Evolutionary conservation across 2,113 vertebrate species (phyloP).

Genomic region (Phyllopteryx taeniolatus): DNA sequence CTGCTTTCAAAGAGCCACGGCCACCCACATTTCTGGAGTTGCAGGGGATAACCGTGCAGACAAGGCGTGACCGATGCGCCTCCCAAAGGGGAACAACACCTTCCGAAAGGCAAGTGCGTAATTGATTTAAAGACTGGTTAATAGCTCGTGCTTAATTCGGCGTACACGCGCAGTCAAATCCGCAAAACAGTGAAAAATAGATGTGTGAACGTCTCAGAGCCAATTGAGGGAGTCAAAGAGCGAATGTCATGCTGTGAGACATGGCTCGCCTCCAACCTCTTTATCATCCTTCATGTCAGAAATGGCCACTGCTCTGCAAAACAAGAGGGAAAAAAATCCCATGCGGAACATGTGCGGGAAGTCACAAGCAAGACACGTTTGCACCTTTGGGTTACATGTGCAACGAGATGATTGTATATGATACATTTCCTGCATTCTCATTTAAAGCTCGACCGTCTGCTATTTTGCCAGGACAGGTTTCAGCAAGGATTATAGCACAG

Average conservation of each 20-base stretch:
- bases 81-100: conserved; percentile 56
- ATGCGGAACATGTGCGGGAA: conserved; percentile 1
- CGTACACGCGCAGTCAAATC: conserved; percentile 38
- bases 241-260: conserved; percentile 17
- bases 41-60: conserved; percentile 55
- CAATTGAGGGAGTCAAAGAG: not conserved
- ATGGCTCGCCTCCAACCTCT: conserved; percentile 28
- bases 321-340: conserved; percentile 4
- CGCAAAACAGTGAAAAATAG: conserved; percentile 32
- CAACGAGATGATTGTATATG: not conserved
- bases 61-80: conserved; percentile 59
- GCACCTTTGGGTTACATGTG: not conserved
- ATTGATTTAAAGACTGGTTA: conserved; percentile 63
- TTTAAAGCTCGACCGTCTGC: conserved; percentile 20
- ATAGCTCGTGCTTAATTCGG: conserved; percentile 59
- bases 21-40: conserved; percentile 72
- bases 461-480: conserved; percentile 19
- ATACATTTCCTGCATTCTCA: not conserved
- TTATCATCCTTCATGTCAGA: conserved; percentile 31
- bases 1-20: conserved; percentile 63
- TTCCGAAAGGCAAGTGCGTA: conserved; percentile 65
- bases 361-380: not conserved
- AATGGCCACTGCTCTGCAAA: conserved; percentile 12
- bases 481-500: conserved; percentile 41
- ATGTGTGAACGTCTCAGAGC: conserved; percentile 4